These are phyloP conservation scores for Zaprionus ornatus DNA, from an alignment of 1,140 invertebrate genomes.

Conservation along the genomic window DNA sequence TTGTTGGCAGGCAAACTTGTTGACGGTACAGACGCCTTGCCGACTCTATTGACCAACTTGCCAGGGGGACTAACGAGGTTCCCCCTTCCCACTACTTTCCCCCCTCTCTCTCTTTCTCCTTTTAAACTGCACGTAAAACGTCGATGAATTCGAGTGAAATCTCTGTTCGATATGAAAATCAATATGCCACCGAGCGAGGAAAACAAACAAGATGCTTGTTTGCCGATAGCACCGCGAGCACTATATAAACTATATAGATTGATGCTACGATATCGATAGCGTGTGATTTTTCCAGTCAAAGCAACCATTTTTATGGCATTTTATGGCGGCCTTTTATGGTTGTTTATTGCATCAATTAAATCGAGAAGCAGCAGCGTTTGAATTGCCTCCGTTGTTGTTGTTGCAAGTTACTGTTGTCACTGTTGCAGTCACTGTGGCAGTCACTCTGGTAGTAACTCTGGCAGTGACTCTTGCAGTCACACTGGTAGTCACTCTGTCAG, in stretches of 20 bases:
- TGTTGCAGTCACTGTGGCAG: slow-evolving; percentile 3
- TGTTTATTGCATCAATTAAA: slow-evolving; percentile 76
- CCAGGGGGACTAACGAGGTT: slow-evolving; percentile 44
- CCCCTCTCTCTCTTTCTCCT: not conserved
- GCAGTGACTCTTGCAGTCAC: slow-evolving; percentile 2
- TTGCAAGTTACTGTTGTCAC: slow-evolving; percentile 14
- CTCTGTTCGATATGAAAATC: slow-evolving; percentile 52
- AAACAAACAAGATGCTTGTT: slow-evolving; percentile 69
- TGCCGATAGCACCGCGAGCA: slow-evolving; percentile 19
- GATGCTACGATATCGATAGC: slow-evolving; percentile 5
- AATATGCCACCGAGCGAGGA: slow-evolving; percentile 70
- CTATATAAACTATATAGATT: slow-evolving; percentile 6
- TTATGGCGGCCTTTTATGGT: slow-evolving; percentile 62
- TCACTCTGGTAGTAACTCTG: not conserved
- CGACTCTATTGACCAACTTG: slow-evolving; percentile 52
- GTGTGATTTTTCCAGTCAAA: slow-evolving; percentile 51
- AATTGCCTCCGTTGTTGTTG: not conserved
- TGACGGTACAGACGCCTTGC: slow-evolving; percentile 18
- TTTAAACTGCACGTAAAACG: not conserved
- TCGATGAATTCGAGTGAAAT: slow-evolving; percentile 55
- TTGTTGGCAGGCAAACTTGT: slow-evolving; percentile 56
- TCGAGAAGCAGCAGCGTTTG: slow-evolving; percentile 11
- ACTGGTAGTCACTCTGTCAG: slow-evolving; percentile 5
- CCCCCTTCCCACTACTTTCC: not conserved
- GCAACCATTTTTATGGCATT: slow-evolving; percentile 52